Percentiles rank a stretch among this genome's conserved stretches.
Conservation (phyloP, 1,140 invertebrate species). For the Drosophila mayri region DNA sequence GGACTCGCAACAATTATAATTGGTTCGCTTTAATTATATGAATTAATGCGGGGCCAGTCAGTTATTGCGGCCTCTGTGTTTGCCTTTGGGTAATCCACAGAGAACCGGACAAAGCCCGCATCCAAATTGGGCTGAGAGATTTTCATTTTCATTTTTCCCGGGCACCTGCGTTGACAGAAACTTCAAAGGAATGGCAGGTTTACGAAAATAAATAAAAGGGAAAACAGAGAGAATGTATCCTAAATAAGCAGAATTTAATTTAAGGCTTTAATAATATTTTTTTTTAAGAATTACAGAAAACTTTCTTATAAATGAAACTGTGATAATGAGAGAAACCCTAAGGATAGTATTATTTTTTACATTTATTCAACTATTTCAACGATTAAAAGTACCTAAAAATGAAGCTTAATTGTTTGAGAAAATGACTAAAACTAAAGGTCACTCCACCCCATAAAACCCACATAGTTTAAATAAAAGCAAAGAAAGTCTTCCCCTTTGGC, state of each 20-base stretch:
- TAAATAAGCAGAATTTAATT: neutral
- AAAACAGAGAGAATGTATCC: too few species aligned
- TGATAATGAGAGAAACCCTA: too few species aligned
- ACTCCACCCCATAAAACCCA: neutral
- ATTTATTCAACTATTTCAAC: too few species aligned
- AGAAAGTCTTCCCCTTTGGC: constrained; percentile 12
- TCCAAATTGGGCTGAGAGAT: neutral
- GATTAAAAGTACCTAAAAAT: too few species aligned
- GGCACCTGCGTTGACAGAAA: neutral
- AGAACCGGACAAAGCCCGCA: neutral
- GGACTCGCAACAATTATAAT: constrained; percentile 66
- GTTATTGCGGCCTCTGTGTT: constrained; percentile 11
- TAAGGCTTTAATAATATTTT: neutral
- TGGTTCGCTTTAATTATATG: constrained; percentile 76
- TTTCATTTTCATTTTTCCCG: neutral
- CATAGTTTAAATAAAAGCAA: neutral
- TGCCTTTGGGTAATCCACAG: constrained; percentile 19
- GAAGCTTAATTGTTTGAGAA: neutral
- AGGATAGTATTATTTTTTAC: too few species aligned
- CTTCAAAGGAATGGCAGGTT: neutral
- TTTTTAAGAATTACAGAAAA: too few species aligned
- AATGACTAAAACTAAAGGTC: neutral
- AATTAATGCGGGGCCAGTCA: constrained; percentile 52
- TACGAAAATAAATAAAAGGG: neutral
- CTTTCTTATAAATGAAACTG: too few species aligned